These are phyloP conservation scores for Cairina moschata DNA, from an alignment of 2,113 vertebrate species.

Conservation along the genomic window DNA sequence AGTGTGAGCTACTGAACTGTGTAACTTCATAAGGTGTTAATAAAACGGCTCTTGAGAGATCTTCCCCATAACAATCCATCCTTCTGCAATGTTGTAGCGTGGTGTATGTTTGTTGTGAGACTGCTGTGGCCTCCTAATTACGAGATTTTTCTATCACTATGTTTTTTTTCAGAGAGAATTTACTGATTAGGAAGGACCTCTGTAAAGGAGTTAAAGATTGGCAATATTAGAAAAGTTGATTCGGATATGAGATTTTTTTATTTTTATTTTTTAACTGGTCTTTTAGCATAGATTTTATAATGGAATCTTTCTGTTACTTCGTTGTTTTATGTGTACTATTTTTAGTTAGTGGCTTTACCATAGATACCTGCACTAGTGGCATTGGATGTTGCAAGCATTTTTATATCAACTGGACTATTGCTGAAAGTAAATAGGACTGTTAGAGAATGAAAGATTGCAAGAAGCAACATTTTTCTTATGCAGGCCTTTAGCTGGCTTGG, in stretches of 20 bases:
- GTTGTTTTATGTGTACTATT: neutral
- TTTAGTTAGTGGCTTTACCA: neutral
- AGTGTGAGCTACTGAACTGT: neutral
- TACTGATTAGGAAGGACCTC: neutral
- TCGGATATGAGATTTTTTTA: neutral
- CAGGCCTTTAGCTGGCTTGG: neutral
- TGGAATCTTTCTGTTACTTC: neutral
- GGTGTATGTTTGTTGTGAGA: neutral
- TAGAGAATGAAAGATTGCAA: neutral
- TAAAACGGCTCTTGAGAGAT: neutral
- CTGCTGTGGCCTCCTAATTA: neutral
- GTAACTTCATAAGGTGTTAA: neutral
- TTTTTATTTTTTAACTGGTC: neutral
- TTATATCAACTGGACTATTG: neutral
- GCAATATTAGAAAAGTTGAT: neutral
- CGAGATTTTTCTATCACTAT: neutral
- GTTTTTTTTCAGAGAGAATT: neutral
- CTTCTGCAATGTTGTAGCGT: neutral
- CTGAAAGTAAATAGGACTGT: neutral
- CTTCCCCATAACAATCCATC: no score
- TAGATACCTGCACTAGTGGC: neutral
- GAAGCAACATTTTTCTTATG: neutral
- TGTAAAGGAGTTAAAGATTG: neutral
- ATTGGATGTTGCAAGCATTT: neutral
- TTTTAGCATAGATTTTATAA: neutral